phyloP scores from a whole-genome alignment of 2,797 vertebrate species.

The Propithecus deckenii region DNA sequence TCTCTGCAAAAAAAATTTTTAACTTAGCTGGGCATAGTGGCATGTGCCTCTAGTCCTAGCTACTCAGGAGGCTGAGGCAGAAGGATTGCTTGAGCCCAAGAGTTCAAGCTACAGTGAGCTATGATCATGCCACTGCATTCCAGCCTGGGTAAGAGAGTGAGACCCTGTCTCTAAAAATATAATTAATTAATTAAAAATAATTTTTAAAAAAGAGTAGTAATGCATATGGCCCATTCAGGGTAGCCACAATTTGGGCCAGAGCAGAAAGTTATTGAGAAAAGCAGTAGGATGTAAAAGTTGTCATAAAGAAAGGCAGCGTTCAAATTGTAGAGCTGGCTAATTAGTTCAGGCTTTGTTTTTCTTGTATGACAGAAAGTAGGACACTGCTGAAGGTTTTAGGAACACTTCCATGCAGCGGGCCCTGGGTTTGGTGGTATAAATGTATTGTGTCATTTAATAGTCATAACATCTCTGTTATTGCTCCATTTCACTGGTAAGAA shows the following conservation, averaged over 20 bases:
- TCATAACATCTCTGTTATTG: neutral
- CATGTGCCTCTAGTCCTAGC: neutral
- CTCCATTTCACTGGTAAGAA: constrained; percentile 38
- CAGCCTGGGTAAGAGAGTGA: neutral
- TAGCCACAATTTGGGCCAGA: neutral
- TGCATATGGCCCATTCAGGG: neutral
- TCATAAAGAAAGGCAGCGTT: neutral
- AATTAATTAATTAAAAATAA: neutral
- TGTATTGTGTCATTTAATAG: neutral
- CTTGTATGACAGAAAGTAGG: neutral
- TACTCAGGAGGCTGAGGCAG: neutral
- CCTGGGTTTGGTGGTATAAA: neutral
- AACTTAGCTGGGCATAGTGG: neutral
- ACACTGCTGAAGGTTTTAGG: neutral
- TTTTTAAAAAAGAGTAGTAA: neutral
- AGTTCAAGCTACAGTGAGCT: neutral
- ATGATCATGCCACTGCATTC: neutral
- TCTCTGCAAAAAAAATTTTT: neutral
- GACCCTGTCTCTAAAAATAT: neutral
- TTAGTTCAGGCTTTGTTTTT: neutral
- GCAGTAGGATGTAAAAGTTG: neutral
- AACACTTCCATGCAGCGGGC: neutral
- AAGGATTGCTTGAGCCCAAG: neutral
- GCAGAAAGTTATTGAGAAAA: neutral
- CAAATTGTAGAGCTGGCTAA: neutral